phyloP scores from a whole-genome alignment of 2,113 vertebrate genomes.

The Hydrolagus affinis region DNA sequence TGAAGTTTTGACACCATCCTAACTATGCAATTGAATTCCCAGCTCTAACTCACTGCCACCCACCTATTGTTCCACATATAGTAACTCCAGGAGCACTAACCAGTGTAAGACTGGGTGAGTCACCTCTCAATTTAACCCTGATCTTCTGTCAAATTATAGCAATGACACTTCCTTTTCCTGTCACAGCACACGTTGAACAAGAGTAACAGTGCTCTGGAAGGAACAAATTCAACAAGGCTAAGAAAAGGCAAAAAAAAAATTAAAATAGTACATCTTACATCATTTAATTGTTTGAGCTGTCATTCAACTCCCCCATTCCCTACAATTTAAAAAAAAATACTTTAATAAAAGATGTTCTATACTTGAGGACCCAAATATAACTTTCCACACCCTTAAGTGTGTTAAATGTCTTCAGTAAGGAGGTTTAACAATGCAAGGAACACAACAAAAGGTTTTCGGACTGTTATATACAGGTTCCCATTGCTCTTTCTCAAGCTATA shows the following conservation, averaged over 20 bases:
- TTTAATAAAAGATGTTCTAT: neutral
- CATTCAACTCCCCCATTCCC: too few species aligned
- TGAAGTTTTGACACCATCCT: neutral
- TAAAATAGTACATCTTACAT: too few species aligned
- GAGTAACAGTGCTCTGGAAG: neutral
- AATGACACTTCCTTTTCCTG: neutral
- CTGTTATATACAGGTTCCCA: too few species aligned
- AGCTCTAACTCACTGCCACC: neutral
- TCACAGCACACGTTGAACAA: neutral
- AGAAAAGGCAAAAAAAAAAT: too few species aligned
- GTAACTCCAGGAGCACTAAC: neutral
- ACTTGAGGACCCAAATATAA: neutral
- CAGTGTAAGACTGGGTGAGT: neutral
- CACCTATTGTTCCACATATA: neutral
- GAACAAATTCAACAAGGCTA: neutral
- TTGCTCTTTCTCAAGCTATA: neutral
- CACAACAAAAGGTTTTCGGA: neutral
- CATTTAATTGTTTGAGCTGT: too few species aligned
- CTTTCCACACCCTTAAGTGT: neutral
- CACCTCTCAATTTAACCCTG: neutral
- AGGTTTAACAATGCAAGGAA: neutral
- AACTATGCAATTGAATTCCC: conserved; percentile 7
- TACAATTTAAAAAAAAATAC: too few species aligned
- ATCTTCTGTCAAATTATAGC: neutral
- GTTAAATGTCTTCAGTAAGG: too few species aligned